These are phyloP conservation scores for Pipistrellus pipistrellus DNA, from an alignment of 2,797 vertebrate genomes.

Conservation along the genomic window DNA sequence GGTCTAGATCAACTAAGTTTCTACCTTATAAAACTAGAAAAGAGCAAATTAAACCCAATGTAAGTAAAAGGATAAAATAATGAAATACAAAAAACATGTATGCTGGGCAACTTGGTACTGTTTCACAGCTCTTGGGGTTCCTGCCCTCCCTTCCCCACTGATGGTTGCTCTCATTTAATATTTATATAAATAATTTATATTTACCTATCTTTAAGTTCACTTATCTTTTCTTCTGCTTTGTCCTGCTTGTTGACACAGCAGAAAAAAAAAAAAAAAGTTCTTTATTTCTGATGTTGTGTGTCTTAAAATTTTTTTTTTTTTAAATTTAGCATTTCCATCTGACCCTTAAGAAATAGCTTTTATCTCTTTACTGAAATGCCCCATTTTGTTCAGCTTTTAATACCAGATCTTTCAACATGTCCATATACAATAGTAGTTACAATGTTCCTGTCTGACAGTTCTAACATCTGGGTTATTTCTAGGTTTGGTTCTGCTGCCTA, in stretches of 20 bases:
- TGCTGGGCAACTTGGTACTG: neutral
- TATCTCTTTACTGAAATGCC: neutral
- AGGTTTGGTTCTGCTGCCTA: neutral
- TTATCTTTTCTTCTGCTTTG: neutral
- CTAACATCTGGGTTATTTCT: neutral
- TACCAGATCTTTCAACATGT: neutral
- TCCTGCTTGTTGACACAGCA: neutral
- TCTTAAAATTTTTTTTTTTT: neutral
- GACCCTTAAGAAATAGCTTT: neutral
- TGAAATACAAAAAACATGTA: neutral
- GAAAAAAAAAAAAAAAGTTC: neutral
- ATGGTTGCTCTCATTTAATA: neutral
- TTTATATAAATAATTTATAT: neutral
- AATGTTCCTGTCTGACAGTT: neutral
- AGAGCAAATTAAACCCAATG: conserved; percentile 17
- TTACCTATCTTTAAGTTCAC: neutral
- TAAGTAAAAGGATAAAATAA: conserved; percentile 25
- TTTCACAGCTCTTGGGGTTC: neutral
- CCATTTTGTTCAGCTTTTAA: neutral
- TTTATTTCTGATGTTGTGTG: neutral
- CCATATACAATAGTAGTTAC: neutral
- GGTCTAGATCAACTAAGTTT: conserved; percentile 6
- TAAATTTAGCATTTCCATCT: neutral
- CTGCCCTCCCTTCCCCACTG: too few relatives aligned
- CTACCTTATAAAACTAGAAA: neutral